phyloP scores from a whole-genome alignment of 2,888 invertebrate species.

The Coleophora flavipennella region DNA sequence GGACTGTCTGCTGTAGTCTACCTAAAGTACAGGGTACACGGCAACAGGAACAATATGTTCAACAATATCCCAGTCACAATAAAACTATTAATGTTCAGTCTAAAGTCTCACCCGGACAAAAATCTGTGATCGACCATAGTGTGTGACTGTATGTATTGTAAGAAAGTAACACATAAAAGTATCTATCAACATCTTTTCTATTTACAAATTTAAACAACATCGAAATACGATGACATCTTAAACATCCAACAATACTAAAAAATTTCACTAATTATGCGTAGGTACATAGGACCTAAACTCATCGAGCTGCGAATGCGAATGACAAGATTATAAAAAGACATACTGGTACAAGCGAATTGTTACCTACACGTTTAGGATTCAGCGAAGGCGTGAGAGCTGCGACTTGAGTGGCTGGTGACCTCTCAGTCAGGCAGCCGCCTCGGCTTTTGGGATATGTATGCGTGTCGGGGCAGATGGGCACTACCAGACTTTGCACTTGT shows the following conservation, averaged over 20 bases:
- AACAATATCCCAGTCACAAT: conserved; percentile 26
- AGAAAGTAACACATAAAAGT: conserved; percentile 9
- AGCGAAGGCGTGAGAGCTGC: too few species aligned
- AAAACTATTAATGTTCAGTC: conserved; percentile 37
- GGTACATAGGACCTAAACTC: background rate
- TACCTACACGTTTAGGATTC: too few species aligned
- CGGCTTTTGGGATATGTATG: too few species aligned
- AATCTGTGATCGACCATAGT: too few species aligned
- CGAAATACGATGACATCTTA: conserved; percentile 28
- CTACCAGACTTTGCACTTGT: conserved; percentile 95
- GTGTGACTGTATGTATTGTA: too few species aligned
- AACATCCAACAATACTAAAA: conserved; percentile 7
- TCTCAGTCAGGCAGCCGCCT: too few species aligned
- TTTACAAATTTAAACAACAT: conserved; percentile 43
- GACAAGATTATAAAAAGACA: background rate
- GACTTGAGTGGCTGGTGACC: too few species aligned
- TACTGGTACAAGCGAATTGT: background rate
- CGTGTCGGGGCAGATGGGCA: conserved; percentile 1
- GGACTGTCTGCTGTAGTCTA: too few species aligned
- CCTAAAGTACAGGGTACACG: conserved; percentile 16
- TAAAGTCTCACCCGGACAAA: conserved; percentile 35
- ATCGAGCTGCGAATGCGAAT: background rate
- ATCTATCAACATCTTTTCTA: conserved; percentile 26
- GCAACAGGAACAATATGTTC: conserved; percentile 17
- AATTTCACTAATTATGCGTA: background rate